Conservation (phyloP, 2,113 vertebrate species). For the Misgurnus anguillicaudatus region DNA sequence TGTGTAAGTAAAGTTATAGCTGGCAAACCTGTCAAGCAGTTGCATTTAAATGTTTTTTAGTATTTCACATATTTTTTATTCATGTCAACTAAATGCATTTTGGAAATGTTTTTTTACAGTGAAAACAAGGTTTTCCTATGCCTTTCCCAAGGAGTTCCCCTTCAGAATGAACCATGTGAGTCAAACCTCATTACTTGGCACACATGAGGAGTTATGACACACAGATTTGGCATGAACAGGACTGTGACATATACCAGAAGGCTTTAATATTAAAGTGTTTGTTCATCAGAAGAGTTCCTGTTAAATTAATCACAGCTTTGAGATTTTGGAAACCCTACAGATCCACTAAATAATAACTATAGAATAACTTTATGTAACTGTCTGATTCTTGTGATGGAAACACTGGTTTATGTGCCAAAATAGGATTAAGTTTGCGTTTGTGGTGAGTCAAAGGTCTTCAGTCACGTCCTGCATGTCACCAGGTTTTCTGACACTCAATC, state of each 20-base stretch:
- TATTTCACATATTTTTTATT: too few relatives aligned
- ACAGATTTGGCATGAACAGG: background rate
- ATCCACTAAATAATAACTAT: background rate
- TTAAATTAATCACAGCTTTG: background rate
- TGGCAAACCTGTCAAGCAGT: background rate
- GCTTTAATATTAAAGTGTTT: background rate
- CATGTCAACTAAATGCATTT: background rate
- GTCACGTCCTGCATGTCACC: background rate
- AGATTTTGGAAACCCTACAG: conserved; percentile 34
- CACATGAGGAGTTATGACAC: background rate
- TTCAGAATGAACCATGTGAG: conserved; percentile 99
- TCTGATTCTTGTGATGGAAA: conserved; percentile 19
- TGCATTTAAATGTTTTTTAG: too few relatives aligned
- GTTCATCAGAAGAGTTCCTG: background rate
- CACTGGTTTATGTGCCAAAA: background rate
- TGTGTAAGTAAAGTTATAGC: conserved; percentile 84
- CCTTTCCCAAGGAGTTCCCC: conserved; percentile 98
- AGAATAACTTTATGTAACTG: conserved; percentile 30
- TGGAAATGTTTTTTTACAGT: conserved; percentile 70
- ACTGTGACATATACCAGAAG: background rate
- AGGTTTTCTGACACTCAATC: background rate
- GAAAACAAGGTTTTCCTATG: conserved; percentile 98
- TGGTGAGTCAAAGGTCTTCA: background rate
- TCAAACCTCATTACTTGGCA: conserved; percentile 51
- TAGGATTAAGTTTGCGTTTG: background rate